Conservation (phyloP, 2,797 vertebrate genomes). For the Luscinia megarhynchos region DNA sequence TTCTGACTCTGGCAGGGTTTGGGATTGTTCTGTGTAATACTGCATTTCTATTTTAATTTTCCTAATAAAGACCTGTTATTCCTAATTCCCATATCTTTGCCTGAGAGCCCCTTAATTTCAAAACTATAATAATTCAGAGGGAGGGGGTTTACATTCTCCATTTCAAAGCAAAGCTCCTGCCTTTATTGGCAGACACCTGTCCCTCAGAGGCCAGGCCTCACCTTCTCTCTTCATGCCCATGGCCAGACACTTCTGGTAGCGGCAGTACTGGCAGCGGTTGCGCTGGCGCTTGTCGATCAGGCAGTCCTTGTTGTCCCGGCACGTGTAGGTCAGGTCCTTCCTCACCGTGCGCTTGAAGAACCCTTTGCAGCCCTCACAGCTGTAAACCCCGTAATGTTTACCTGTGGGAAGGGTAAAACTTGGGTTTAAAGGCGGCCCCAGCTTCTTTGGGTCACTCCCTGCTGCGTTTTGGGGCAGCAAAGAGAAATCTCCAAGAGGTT, state of each 20-base stretch:
- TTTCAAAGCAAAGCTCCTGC: no score
- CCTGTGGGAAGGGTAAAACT: conserved; percentile 68
- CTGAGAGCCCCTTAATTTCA: no score
- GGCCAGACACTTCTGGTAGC: conserved; percentile 98
- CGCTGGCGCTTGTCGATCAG: conserved; percentile 97
- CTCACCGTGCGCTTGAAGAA: conserved; percentile 98
- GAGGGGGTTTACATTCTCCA: no score
- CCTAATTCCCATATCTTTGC: no score
- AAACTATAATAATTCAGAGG: no score
- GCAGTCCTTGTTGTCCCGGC: conserved; percentile 96
- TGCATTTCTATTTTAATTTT: no score
- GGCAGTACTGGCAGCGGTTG: conserved; percentile 98
- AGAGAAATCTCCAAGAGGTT: neutral
- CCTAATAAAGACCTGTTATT: no score
- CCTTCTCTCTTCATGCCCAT: conserved; percentile 99
- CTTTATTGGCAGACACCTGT: no score
- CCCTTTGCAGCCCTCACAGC: conserved; percentile 97
- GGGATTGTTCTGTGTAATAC: no score
- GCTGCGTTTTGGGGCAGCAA: fast-evolving
- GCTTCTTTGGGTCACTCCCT: fast-evolving
- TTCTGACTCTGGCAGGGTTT: no score
- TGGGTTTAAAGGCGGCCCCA: fast-evolving
- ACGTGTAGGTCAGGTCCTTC: conserved; percentile 97
- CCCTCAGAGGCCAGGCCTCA: conserved; percentile 71
- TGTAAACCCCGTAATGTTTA: conserved; percentile 98